Evolutionary conservation across 2,113 vertebrate species (phyloP).

Genomic region (Percopsis transmontana): DNA sequence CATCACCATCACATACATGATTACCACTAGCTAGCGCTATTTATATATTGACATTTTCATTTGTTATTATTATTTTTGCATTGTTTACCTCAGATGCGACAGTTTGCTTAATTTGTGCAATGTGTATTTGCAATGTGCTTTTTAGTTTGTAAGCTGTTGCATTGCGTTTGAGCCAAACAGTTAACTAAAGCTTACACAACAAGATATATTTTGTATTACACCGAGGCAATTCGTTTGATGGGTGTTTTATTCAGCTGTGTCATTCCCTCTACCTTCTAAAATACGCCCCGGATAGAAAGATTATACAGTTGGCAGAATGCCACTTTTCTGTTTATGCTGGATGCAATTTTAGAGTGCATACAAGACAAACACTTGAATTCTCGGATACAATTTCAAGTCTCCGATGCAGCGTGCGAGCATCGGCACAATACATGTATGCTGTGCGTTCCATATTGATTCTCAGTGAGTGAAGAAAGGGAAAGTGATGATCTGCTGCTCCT

Average conservation of each 20-base stretch:
- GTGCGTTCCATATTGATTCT: conserved; percentile 3
- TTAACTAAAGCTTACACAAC: no score
- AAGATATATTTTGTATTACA: no score
- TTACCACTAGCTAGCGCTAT: not conserved
- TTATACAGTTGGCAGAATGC: not conserved
- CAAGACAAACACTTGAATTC: not conserved
- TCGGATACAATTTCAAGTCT: not conserved
- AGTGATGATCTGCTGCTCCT: not conserved
- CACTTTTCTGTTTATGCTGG: not conserved
- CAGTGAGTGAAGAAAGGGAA: not conserved
- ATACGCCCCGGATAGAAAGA: not conserved
- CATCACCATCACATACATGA: not conserved
- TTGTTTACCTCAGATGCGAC: no score
- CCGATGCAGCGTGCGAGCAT: not conserved
- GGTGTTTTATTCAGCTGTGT: not conserved
- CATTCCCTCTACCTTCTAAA: not conserved
- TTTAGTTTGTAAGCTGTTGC: not conserved
- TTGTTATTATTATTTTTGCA: not conserved
- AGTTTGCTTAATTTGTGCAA: not conserved
- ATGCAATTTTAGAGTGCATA: not conserved
- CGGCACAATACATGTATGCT: not conserved
- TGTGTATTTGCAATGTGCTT: not conserved
- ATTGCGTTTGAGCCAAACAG: not conserved
- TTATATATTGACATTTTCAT: not conserved
- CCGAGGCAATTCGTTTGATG: not conserved